Conservation (phyloP, 92 coral and sea anemone species). For the Actinernus sp. region DNA sequence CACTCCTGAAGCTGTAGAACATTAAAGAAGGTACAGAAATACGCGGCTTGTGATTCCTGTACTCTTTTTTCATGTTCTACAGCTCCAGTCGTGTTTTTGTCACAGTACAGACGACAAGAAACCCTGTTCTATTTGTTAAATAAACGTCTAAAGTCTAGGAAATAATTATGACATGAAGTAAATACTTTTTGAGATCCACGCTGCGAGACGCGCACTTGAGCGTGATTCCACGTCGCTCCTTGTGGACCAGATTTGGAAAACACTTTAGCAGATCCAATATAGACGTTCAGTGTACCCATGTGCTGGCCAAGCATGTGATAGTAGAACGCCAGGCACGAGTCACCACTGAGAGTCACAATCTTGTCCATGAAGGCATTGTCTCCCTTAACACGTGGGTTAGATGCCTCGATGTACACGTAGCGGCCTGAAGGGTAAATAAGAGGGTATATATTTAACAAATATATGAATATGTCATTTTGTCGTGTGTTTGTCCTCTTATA, state of each 20-base stretch:
- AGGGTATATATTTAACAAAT: too few relatives aligned
- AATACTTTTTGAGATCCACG: slow-evolving; percentile 14
- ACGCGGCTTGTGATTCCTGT: too few relatives aligned
- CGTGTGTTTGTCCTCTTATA: too few relatives aligned
- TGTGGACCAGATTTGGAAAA: slow-evolving; percentile 49
- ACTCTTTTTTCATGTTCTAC: too few relatives aligned
- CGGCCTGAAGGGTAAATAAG: slow-evolving; percentile 4
- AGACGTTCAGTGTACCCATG: slow-evolving; percentile 64
- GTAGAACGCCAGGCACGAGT: slow-evolving; percentile 53
- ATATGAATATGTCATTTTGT: too few relatives aligned
- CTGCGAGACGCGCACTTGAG: slow-evolving; percentile 3
- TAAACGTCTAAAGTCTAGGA: too few relatives aligned
- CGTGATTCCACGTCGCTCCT: slow-evolving; percentile 29
- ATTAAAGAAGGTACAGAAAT: too few relatives aligned
- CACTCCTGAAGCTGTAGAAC: too few relatives aligned
- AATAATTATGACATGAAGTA: too few relatives aligned
- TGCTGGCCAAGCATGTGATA: slow-evolving; percentile 65
- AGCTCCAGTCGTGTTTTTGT: too few relatives aligned
- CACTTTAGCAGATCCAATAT: slow-evolving; percentile 14
- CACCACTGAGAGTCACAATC: slow-evolving; percentile 28
- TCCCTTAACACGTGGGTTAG: slow-evolving; percentile 10
- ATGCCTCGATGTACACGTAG: slow-evolving; percentile 35
- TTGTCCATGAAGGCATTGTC: slow-evolving; percentile 50
- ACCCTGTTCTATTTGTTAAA: too few relatives aligned
- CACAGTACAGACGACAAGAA: too few relatives aligned